A percentile compares a stretch with the other conserved stretches of the same genome.
phyloP scores from a whole-genome alignment of 2,888 invertebrate genomes.

The Hololepta plana region DNA sequence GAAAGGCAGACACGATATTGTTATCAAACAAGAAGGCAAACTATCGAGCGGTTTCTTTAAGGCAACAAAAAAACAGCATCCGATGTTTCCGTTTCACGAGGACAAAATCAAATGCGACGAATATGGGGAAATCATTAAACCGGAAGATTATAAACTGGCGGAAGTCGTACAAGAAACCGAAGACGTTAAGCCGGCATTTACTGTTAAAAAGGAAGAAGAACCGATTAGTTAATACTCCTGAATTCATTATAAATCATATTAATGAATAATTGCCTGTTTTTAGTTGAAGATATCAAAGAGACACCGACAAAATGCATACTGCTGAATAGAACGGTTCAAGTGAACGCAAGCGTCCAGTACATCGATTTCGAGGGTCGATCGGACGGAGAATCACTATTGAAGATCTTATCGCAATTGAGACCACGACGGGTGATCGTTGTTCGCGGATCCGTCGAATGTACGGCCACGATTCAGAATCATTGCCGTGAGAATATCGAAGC shows the following conservation, averaged over 20 bases:
- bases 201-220: constrained; percentile 45
- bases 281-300: constrained; percentile 40
- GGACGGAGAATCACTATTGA: constrained; percentile 65
- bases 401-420: constrained; percentile 63
- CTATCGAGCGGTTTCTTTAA: constrained; percentile 58
- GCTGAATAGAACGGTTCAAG: constrained; percentile 50
- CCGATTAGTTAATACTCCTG: constrained; percentile 4
- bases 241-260: constrained; percentile 3
- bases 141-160: constrained; percentile 78
- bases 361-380: constrained; percentile 95
- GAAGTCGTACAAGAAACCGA: constrained; percentile 49
- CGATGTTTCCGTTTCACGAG: constrained; percentile 91
- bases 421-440: constrained; percentile 68
- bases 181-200: constrained; percentile 48
- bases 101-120: constrained; percentile 85
- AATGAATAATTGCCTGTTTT: constrained; percentile 4
- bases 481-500: constrained; percentile 47
- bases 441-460: constrained; percentile 51
- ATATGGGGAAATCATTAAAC: constrained; percentile 88
- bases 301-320: constrained; percentile 82
- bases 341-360: constrained; percentile 76
- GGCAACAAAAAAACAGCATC: constrained; percentile 78
- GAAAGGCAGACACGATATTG: constrained; percentile 73
- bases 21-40: constrained; percentile 54
- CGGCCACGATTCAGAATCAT: constrained; percentile 47